phyloP scores from a whole-genome alignment of 2,888 invertebrate species.

The Euproctis similis region DNA sequence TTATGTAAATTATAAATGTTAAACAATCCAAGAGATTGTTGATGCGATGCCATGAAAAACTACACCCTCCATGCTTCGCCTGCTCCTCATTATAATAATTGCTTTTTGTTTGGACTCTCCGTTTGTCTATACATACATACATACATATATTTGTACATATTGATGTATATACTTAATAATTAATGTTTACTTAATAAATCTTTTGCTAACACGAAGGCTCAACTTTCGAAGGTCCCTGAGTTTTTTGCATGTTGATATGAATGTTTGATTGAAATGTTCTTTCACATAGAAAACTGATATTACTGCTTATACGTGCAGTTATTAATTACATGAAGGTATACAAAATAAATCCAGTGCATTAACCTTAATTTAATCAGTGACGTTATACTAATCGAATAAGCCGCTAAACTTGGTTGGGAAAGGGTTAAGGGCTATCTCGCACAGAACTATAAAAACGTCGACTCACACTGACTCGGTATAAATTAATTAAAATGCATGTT shows the following conservation, averaged over 20 bases:
- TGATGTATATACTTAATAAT: no score
- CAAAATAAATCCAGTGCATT: constrained; percentile 34
- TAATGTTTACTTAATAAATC: no score
- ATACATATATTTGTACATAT: no score
- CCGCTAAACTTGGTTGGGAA: constrained; percentile 52
- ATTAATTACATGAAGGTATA: constrained; percentile 20
- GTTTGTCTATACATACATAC: constrained; percentile 23
- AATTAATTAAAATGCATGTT: constrained; percentile 15
- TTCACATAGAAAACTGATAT: no score
- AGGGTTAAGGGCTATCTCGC: constrained; percentile 38
- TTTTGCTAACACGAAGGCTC: no score
- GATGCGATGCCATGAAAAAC: constrained; percentile 56
- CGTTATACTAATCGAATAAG: constrained; percentile 69
- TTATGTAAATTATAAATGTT: constrained; percentile 69
- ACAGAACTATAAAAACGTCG: constrained; percentile 32
- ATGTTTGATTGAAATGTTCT: no score
- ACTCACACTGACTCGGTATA: constrained; percentile 12
- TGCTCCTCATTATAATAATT: constrained; percentile 61
- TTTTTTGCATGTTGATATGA: no score
- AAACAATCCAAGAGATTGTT: constrained; percentile 63
- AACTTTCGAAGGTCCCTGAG: no score
- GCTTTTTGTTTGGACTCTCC: constrained; percentile 44
- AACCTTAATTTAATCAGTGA: constrained; percentile 71
- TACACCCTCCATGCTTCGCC: constrained; percentile 52
- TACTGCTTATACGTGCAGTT: no score